Evolutionary conservation across 1,140 invertebrate genomes (phyloP).

Genomic region (Dinothrombium tinctorium): DNA sequence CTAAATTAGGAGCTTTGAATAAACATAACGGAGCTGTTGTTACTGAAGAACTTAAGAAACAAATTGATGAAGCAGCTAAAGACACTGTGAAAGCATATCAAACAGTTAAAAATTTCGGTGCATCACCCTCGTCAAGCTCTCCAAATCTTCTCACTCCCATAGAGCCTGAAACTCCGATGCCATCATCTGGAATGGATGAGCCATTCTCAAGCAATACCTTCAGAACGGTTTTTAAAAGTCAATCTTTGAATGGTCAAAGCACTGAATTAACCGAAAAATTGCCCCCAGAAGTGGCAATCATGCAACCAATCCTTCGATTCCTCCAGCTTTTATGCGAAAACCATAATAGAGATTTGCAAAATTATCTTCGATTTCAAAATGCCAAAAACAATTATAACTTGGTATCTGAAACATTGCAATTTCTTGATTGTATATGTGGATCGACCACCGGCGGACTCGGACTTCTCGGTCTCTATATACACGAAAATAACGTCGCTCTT

Average conservation of each 20-base stretch:
- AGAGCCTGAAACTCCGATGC: too few species aligned
- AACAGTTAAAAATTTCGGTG: too few species aligned
- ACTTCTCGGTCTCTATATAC: constrained; percentile 89
- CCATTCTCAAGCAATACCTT: too few species aligned
- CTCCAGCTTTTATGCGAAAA: constrained; percentile 95
- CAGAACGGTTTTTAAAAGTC: too few species aligned
- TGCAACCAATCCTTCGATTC: constrained; percentile 87
- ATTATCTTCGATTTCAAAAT: constrained; percentile 69
- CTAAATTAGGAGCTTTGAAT: too few species aligned
- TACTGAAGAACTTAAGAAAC: constrained; percentile 47
- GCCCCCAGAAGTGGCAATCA: constrained; percentile 69
- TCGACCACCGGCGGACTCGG: constrained; percentile 88
- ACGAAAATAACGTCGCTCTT: constrained; percentile 83
- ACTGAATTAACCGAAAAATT: too few species aligned
- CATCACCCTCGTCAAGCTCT: too few species aligned
- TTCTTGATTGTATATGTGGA: constrained; percentile 97
- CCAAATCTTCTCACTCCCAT: too few species aligned
- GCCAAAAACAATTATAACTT: constrained; percentile 91
- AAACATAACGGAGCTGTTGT: constrained; percentile 39
- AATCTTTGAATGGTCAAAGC: too few species aligned
- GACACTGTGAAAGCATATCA: constrained; percentile 39
- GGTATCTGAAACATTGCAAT: constrained; percentile 86
- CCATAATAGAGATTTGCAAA: constrained; percentile 89
- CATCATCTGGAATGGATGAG: too few species aligned
- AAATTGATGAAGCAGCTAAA: constrained; percentile 42